These are phyloP conservation scores for Dendrocincla fuliginosa DNA, from an alignment of 2,797 vertebrate species.

Conservation along the genomic window DNA sequence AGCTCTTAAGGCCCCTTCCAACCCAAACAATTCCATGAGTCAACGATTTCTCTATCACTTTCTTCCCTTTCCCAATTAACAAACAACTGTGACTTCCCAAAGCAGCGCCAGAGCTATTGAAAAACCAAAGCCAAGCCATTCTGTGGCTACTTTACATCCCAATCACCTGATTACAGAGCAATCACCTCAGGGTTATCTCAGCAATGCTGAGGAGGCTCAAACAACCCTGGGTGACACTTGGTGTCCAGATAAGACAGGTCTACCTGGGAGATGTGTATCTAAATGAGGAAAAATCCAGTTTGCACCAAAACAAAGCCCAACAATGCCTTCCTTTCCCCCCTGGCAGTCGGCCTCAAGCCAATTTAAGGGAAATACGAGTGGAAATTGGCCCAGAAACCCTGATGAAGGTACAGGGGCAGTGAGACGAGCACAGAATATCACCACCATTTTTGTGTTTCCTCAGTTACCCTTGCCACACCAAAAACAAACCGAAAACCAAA, in stretches of 20 bases:
- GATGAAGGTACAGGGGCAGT: fast-evolving
- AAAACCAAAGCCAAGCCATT: neutral
- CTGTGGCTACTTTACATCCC: neutral
- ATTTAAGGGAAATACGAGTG: neutral
- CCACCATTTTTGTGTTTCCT: neutral
- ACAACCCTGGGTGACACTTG: neutral
- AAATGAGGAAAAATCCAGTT: neutral
- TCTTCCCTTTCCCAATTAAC: neutral
- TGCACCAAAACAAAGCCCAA: neutral
- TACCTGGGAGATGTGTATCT: neutral
- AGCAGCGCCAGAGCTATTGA: neutral
- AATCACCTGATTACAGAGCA: neutral
- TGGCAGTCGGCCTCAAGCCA: neutral
- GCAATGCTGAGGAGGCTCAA: neutral
- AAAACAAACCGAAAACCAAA: neutral
- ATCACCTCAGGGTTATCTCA: neutral
- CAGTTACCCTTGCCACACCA: neutral
- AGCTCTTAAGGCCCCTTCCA: neutral
- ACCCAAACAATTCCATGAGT: neutral
- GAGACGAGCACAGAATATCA: fast-evolving
- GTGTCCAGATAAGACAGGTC: fast-evolving
- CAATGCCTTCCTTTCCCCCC: neutral
- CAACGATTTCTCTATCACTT: neutral
- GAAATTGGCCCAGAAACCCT: neutral
- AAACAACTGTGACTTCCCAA: neutral